Percentiles rank a stretch among this genome's conserved stretches.
Evolutionary conservation across 2,113 vertebrate genomes (phyloP).

Genomic region (Zapus hudsonius): DNA sequence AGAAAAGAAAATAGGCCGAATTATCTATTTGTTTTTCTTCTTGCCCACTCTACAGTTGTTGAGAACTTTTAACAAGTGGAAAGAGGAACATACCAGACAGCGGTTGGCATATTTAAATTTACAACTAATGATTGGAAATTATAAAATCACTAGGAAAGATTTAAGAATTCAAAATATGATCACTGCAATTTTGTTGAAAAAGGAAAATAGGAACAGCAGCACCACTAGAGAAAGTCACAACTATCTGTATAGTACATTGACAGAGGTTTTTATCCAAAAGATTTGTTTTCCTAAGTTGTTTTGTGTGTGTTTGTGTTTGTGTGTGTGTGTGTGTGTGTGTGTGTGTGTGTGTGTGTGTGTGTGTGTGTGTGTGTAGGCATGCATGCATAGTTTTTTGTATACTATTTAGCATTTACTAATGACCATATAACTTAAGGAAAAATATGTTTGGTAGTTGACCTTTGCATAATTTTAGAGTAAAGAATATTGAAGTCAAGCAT

Average conservation of each 20-base stretch:
- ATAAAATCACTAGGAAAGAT: constrained; percentile 1
- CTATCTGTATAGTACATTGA: background rate
- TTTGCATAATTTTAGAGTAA: constrained; percentile 43
- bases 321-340: too few relatives aligned
- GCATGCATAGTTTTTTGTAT: background rate
- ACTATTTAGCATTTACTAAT: background rate
- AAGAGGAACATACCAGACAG: background rate
- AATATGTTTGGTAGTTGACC: constrained; percentile 18
- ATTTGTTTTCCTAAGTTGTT: constrained; percentile 9
- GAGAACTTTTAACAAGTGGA: background rate
- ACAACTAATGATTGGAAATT: background rate
- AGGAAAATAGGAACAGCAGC: background rate
- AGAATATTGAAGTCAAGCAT: constrained; percentile 32
- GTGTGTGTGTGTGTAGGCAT: background rate
- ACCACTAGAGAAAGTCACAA: background rate
- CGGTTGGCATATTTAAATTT: background rate
- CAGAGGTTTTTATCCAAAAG: constrained; percentile 17
- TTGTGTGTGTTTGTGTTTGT: too few relatives aligned
- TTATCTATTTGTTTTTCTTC: background rate
- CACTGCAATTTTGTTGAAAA: background rate
- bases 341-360: background rate
- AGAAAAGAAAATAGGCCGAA: too few relatives aligned
- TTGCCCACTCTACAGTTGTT: background rate
- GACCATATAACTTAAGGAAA: background rate
- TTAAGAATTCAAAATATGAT: constrained; percentile 15